Base-by-base conservation (phyloP, 2,888 invertebrate genomes). In the Chaitophorus viminalis region DNA sequence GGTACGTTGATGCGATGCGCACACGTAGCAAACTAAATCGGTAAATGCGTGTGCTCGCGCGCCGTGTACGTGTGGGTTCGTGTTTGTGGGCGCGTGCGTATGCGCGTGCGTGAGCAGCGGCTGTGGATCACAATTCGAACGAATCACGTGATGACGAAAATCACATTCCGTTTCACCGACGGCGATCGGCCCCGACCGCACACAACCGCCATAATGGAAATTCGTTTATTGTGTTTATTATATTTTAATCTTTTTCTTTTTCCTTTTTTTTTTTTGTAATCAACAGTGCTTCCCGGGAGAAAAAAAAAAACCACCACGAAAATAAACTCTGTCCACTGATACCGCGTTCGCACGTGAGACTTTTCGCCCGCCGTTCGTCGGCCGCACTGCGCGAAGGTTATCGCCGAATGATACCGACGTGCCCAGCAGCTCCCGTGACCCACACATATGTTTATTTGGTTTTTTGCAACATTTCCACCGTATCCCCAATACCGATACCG, bases 201-300 rank as follows among this genome's bases (percentile, higher is more conserved):
- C n/a, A 79, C 79, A 81, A 79, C 79, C 86, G 74, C 86, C 86
- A 87, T 87, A 87, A 79, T 87, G 86, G 60, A 87, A 79, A 86
- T 79, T 5, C n/a, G 4, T 54, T 36, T 36, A 74, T 46, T 46
- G 6, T 74, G 54, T 54, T 60, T 78, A 25, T n/a, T n/a, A n/a
- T n/a, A n/a, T n/a, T n/a, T n/a, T n/a, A n/a, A n/a, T n/a, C n/a
- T n/a, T n/a, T n/a, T n/a, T n/a, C n/a, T n/a, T n/a, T n/a, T n/a
- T n/a, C 36, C n/a, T 46, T 52, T 72, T 85, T 52, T 29, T 77
- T 85, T 87, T 79, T 87, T 87, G n/a, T n/a, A n/a, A 87, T 87
- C 86, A 87, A 39, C 86, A 87, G 86, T 79, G 79, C 36, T 87
- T 87, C 74, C 74, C n/a, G 14, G 52, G 60, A 14, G 9, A 6